These are phyloP conservation scores for Torymus auratus DNA, from an alignment of 2,888 invertebrate genomes.

Conservation along the genomic window DNA sequence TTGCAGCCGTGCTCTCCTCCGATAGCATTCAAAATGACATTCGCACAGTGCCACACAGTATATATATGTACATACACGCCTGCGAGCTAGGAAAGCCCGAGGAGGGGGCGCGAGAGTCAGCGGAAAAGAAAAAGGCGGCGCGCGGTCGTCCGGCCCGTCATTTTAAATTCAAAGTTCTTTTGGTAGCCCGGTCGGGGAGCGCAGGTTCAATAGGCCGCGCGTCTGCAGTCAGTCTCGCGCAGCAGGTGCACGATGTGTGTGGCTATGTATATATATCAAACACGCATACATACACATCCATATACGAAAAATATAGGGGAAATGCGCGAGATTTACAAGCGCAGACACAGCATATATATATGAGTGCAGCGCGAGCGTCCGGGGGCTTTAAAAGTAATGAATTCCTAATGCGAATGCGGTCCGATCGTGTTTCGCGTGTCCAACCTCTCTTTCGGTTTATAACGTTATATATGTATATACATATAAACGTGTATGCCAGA, in stretches of 20 bases:
- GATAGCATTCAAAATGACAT: slow-evolving; percentile 40
- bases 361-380: slow-evolving; percentile 18
- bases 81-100: not conserved
- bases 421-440: slow-evolving; percentile 55
- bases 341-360: slow-evolving; percentile 23
- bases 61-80: too few relatives aligned
- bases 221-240: slow-evolving; percentile 11
- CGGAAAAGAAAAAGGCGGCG: slow-evolving; percentile 3
- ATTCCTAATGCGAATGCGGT: slow-evolving; percentile 57
- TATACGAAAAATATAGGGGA: not conserved
- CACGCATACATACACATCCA: too few relatives aligned
- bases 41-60: slow-evolving; percentile 12
- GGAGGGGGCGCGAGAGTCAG: not conserved
- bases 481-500: slow-evolving; percentile 3
- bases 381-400: slow-evolving; percentile 53
- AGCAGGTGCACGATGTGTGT: slow-evolving; percentile 46
- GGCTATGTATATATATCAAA: too few relatives aligned
- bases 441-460: slow-evolving; percentile 13
- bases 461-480: not conserved
- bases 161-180: slow-evolving; percentile 38
- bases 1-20: slow-evolving; percentile 2
- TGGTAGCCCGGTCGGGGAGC: not conserved
- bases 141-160: not conserved
- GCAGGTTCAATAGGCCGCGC: slow-evolving; percentile 26
- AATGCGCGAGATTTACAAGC: slow-evolving; percentile 38